A percentile compares a stretch with the other conserved stretches of the same genome.
Evolutionary conservation across 2,113 vertebrate species (phyloP).

Genomic region (Hepsetus odoe): DNA sequence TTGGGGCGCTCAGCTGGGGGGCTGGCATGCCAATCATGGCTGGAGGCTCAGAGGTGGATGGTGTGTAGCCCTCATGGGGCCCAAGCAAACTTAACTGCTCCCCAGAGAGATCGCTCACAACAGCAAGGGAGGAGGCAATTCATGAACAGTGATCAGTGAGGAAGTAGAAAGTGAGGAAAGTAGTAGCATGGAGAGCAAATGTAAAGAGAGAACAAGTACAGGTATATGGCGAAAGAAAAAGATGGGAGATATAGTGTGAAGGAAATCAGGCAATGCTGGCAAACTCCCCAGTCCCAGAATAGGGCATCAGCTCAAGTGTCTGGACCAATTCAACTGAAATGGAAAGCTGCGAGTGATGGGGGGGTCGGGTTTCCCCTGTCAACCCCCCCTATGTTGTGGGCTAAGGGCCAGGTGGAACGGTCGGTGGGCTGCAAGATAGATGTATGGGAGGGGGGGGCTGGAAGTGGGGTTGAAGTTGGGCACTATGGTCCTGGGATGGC

Average conservation of each 20-base stretch:
- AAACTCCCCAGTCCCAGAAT: constrained; percentile 68
- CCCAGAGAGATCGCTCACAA: constrained; percentile 28
- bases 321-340: constrained; percentile 61
- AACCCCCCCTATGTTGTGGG: constrained; percentile 26
- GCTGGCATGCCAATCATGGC: constrained; percentile 62
- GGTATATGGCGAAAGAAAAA: background rate
- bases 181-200: background rate
- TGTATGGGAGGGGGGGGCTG: background rate
- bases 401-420: constrained; percentile 53
- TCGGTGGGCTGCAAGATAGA: constrained; percentile 9
- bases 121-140: background rate
- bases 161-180: background rate
- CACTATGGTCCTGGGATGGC: constrained; percentile 53
- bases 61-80: constrained; percentile 37
- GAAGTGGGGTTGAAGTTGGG: constrained; percentile 20
- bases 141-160: constrained; percentile 11
- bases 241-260: background rate
- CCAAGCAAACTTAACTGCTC: constrained; percentile 58
- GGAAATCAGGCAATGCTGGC: constrained; percentile 61
- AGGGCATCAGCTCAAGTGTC: constrained; percentile 65
- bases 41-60: constrained; percentile 60
- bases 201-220: background rate
- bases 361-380: constrained; percentile 59
- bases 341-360: constrained; percentile 68
- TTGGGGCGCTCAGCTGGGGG: constrained; percentile 43